Evolutionary conservation across 2,113 vertebrate genomes (phyloP).

Genomic region (Garra rufa): DNA sequence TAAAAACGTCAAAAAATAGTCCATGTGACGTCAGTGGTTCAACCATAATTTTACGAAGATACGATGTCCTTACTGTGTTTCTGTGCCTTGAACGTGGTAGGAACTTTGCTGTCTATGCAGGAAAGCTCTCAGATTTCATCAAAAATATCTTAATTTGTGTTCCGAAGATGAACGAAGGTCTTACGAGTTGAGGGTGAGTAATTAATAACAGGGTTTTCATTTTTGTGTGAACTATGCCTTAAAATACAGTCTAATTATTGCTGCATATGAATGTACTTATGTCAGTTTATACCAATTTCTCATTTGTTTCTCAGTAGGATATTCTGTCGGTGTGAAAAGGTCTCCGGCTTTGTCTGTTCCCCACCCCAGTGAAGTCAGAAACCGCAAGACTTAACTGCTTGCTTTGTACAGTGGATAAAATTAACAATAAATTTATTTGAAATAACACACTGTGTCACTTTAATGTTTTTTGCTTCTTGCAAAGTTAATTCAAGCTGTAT

Average conservation of each 20-base stretch:
- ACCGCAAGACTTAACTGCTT: slow-evolving; percentile 68
- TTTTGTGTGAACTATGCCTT: too few relatives aligned
- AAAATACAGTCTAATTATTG: background rate
- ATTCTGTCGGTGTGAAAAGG: slow-evolving; percentile 59
- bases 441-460: slow-evolving; percentile 50
- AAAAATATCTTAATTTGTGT: too few relatives aligned
- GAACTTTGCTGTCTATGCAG: too few relatives aligned
- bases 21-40: too few relatives aligned
- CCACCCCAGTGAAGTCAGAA: slow-evolving; percentile 63
- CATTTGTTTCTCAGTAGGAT: slow-evolving; percentile 43
- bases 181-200: too few relatives aligned
- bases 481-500: slow-evolving; percentile 8
- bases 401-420: slow-evolving; percentile 82
- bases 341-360: slow-evolving; percentile 59
- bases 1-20: too few relatives aligned
- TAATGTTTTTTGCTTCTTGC: background rate
- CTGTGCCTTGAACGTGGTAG: too few relatives aligned
- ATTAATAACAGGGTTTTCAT: too few relatives aligned
- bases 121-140: too few relatives aligned
- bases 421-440: slow-evolving; percentile 82
- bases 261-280: background rate
- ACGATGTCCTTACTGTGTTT: too few relatives aligned
- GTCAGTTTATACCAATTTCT: background rate
- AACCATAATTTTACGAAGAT: too few relatives aligned
- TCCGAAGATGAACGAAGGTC: too few relatives aligned